Evolutionary conservation across 2,113 vertebrate genomes (phyloP).

Genomic region (Patagioenas fasciata): DNA sequence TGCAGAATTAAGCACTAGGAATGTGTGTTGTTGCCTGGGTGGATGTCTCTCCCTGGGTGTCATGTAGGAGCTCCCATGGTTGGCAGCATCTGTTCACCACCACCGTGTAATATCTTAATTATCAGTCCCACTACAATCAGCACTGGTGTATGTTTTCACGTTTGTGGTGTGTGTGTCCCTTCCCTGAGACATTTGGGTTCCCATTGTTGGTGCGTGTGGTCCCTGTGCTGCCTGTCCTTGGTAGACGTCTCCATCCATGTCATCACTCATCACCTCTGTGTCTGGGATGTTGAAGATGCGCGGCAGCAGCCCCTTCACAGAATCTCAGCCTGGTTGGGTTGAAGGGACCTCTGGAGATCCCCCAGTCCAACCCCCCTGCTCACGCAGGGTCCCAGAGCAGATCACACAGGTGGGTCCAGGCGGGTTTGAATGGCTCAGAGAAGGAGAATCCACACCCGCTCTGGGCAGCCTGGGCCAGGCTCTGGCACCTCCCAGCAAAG

Average conservation of each 20-base stretch:
- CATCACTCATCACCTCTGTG: not conserved
- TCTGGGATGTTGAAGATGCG: not conserved
- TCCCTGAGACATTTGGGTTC: not conserved
- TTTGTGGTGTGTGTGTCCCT: not conserved
- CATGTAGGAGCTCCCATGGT: fast-evolving
- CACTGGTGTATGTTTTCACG: not conserved
- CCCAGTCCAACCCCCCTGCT: too few species aligned
- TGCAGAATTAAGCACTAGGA: not conserved
- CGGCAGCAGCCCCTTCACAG: not conserved
- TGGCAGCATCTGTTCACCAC: not conserved
- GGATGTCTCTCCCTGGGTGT: fast-evolving
- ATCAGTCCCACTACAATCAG: not conserved
- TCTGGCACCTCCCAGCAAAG: too few species aligned
- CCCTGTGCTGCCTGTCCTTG: not conserved
- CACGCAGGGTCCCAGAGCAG: too few species aligned
- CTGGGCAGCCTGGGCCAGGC: too few species aligned
- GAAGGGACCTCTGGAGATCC: too few species aligned
- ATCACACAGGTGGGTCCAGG: too few species aligned
- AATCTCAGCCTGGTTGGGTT: too few species aligned
- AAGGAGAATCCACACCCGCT: too few species aligned
- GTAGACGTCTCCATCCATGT: not conserved
- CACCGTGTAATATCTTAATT: not conserved
- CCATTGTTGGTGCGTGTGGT: fast-evolving
- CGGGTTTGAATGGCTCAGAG: too few species aligned
- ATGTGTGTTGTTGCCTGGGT: not conserved